Conservation (phyloP, 2,797 vertebrate species). For the Cynodonichthys magdalenae region DNA sequence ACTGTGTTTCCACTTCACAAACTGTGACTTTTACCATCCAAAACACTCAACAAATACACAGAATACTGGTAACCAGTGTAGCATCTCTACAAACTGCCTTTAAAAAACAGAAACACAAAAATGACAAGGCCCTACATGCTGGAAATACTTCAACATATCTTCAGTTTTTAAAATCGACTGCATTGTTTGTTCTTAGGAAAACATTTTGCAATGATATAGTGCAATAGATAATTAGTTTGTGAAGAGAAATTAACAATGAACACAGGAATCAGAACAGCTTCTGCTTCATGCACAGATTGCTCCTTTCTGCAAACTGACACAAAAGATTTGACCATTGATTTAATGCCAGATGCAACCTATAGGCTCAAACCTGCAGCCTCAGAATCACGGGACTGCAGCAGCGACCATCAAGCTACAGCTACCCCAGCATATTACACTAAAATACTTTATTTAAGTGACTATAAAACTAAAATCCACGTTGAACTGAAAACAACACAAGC, state of each 20-base stretch:
- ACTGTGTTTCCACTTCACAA: conserved; percentile 16
- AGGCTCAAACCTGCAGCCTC: no score
- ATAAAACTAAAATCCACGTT: conserved; percentile 25
- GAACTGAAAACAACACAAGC: conserved; percentile 35
- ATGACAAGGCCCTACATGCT: neutral
- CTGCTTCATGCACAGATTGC: conserved; percentile 3
- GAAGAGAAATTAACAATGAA: neutral
- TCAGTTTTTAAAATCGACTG: neutral
- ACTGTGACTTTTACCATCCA: neutral
- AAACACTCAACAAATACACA: conserved; percentile 1
- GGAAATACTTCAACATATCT: neutral
- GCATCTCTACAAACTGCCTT: conserved; percentile 12
- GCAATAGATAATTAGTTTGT: no score
- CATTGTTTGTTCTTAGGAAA: neutral
- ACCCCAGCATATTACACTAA: conserved; percentile 10
- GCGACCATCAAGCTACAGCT: no score
- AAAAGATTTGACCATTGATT: no score
- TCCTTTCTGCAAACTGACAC: no score
- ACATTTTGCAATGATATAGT: neutral
- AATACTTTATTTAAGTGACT: conserved; percentile 18
- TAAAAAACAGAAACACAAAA: conserved; percentile 10
- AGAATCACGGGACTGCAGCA: no score
- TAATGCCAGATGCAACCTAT: no score
- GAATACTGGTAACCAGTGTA: conserved; percentile 4
- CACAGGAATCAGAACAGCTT: conserved; percentile 15